A percentile compares a stretch with the other conserved stretches of the same genome.
These are phyloP conservation scores for Morphnarchus princeps DNA, from an alignment of 2,113 vertebrate species.

Conservation along the genomic window DNA sequence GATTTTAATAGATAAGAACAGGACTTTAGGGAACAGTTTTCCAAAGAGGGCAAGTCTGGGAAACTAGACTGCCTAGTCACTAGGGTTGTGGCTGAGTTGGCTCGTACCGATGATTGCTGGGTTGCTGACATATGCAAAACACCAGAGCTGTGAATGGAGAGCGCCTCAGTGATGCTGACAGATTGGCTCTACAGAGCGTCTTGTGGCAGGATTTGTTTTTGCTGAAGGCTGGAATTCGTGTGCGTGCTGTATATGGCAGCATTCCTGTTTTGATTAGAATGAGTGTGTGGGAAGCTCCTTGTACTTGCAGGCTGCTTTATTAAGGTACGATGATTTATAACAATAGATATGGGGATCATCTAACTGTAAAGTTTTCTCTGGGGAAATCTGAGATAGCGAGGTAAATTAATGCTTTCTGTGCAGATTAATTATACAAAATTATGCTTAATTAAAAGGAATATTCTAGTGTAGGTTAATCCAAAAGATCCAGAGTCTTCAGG, in stretches of 20 bases:
- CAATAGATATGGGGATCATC: not conserved
- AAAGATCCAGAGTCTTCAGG: not conserved
- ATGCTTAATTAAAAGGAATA: conserved; percentile 23
- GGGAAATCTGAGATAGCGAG: not conserved
- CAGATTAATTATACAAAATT: conserved; percentile 25
- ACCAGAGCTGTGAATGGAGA: not conserved
- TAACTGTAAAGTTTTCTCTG: not conserved
- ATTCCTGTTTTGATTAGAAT: not conserved
- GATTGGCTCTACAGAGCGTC: not conserved
- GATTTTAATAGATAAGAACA: not conserved
- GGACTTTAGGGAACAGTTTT: not conserved
- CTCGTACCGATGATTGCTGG: not conserved
- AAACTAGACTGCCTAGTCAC: not conserved
- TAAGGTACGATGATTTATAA: not conserved
- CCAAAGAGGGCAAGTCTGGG: not conserved
- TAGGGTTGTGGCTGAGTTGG: not conserved
- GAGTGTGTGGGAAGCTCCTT: not conserved
- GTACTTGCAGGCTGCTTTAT: not conserved
- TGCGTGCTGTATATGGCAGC: not conserved
- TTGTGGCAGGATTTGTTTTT: not conserved
- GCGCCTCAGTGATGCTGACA: not conserved
- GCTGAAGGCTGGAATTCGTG: not conserved
- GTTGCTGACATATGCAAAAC: not conserved
- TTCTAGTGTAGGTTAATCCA: not conserved
- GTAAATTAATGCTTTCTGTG: not conserved